Conservation (phyloP, 2,113 vertebrate species). For the Crotophaga sulcirostris region DNA sequence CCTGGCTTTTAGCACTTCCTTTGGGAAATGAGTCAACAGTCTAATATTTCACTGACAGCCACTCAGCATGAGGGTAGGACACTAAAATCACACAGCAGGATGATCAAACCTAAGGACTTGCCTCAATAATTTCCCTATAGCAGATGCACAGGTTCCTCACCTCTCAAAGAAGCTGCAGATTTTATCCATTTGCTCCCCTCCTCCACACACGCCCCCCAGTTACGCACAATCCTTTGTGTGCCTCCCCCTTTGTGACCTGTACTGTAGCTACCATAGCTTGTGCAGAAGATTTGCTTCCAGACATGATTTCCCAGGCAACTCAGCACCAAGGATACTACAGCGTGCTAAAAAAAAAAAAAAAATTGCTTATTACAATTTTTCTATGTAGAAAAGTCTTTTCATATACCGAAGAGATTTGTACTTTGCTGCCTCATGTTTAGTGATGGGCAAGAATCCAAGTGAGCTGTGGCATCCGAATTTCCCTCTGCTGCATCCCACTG, state of each 20-base stretch:
- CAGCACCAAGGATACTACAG: neutral
- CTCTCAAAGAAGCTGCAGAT: neutral
- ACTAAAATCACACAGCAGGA: neutral
- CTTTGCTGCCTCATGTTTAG: neutral
- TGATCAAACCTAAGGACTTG: neutral
- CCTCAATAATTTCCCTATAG: neutral
- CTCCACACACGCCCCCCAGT: accelerated
- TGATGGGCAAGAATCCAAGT: neutral
- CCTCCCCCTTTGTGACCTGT: accelerated
- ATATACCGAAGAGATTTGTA: neutral
- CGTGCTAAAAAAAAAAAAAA: neutral
- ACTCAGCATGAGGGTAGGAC: neutral
- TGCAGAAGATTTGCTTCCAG: neutral
- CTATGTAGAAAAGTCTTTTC: neutral
- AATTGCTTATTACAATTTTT: neutral
- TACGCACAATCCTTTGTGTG: neutral
- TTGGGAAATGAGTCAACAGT: neutral
- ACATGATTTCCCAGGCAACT: neutral
- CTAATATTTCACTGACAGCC: neutral
- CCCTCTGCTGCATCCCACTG: neutral
- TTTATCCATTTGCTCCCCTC: neutral
- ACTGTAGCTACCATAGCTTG: neutral
- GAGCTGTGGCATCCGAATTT: neutral
- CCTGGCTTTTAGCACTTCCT: conserved; percentile 18
- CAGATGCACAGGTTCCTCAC: neutral